Evolutionary conservation across 2,113 vertebrate species (phyloP).

Genomic region (Mus spicilegus): DNA sequence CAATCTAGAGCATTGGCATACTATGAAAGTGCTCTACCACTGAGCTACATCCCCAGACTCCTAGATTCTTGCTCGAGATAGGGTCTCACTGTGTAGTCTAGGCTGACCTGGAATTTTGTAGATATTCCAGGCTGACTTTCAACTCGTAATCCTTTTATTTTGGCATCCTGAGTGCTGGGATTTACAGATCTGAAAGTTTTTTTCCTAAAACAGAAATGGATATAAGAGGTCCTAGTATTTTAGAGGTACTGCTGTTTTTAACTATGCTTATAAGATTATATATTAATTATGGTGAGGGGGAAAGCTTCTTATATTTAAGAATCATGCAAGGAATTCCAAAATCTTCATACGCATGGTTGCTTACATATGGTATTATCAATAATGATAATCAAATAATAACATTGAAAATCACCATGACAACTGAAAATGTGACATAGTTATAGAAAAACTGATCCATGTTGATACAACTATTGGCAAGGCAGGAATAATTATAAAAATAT

Average conservation of each 20-base stretch:
- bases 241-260: constrained; percentile 7
- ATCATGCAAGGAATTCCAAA: constrained; percentile 24
- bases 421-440: background rate
- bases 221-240: background rate
- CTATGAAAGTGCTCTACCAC: background rate
- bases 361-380: background rate
- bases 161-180: background rate
- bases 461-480: background rate
- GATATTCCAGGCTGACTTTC: background rate
- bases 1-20: background rate
- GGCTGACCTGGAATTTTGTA: background rate
- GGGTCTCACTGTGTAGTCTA: background rate
- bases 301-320: constrained; percentile 10
- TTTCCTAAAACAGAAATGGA: background rate
- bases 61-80: background rate
- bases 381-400: background rate
- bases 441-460: background rate
- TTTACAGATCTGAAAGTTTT: background rate
- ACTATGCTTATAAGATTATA: background rate
- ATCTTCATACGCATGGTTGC: background rate
- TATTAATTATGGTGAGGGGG: background rate
- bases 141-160: background rate
- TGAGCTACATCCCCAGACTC: background rate
- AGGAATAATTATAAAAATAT: background rate
- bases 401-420: background rate